These are phyloP conservation scores for Phania funesta DNA, from an alignment of 2,888 invertebrate species.

Conservation along the genomic window DNA sequence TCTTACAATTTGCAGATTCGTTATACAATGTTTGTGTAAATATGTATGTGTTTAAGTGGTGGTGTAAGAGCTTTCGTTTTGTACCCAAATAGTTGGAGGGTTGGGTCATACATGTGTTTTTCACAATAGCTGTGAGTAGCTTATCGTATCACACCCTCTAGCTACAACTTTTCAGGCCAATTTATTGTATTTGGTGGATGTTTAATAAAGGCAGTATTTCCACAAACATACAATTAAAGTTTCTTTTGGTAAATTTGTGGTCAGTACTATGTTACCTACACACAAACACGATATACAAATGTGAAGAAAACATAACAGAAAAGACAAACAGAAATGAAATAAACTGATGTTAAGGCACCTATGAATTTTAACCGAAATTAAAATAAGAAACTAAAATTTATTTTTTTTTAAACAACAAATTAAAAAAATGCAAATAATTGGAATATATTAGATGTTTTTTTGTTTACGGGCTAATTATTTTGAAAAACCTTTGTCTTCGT, in stretches of 20 bases:
- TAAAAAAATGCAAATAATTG: too few species aligned
- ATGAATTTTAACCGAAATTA: too few species aligned
- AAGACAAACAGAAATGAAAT: too few species aligned
- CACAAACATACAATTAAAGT: constrained; percentile 1
- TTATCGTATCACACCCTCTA: constrained; percentile 78
- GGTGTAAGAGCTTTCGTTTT: constrained; percentile 5
- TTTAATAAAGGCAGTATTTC: constrained; percentile 10
- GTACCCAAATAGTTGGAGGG: constrained; percentile 46
- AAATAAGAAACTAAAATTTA: too few species aligned
- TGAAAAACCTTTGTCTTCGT: too few species aligned
- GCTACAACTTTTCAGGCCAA: constrained; percentile 27
- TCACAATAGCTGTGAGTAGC: constrained; percentile 78
- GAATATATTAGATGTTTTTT: too few species aligned
- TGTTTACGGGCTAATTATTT: too few species aligned
- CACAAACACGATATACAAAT: too few species aligned
- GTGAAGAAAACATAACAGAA: too few species aligned
- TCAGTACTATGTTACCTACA: too few species aligned
- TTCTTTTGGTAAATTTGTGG: constrained; percentile 15
- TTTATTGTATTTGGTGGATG: constrained; percentile 14
- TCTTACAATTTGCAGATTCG: constrained; percentile 53
- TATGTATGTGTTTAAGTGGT: constrained; percentile 14
- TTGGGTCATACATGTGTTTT: constrained; percentile 77
- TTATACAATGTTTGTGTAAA: constrained; percentile 9
- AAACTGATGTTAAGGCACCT: too few species aligned
- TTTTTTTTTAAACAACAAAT: too few species aligned